These are phyloP conservation scores for Zaprionus vittiger DNA, from an alignment of 1,140 invertebrate genomes.

Conservation along the genomic window DNA sequence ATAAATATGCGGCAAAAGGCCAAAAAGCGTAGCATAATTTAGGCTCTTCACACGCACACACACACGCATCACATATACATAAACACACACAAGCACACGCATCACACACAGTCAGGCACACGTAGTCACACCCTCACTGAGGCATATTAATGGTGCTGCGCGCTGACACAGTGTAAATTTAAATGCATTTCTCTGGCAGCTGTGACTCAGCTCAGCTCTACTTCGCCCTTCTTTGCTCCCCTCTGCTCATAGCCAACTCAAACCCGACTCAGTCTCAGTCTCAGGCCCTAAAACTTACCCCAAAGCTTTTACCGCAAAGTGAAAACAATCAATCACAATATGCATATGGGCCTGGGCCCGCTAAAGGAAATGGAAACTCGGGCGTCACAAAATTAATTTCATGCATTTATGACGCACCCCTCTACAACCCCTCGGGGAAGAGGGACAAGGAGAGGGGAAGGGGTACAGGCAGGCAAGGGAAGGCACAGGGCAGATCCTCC, in stretches of 20 bases:
- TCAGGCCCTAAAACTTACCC: slow-evolving; percentile 39
- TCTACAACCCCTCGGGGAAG: background rate
- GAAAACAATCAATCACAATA: slow-evolving; percentile 79
- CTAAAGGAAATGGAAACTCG: slow-evolving; percentile 31
- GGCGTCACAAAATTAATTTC: slow-evolving; percentile 64
- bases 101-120: background rate
- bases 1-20: slow-evolving; percentile 58
- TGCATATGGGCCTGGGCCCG: slow-evolving; percentile 18
- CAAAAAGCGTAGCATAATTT: slow-evolving; percentile 50
- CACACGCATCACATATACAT: slow-evolving; percentile 7
- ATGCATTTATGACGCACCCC: slow-evolving; percentile 71
- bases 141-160: slow-evolving; percentile 73
- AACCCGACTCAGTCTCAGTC: slow-evolving; percentile 20
- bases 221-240: background rate
- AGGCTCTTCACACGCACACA: slow-evolving; percentile 23
- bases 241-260: background rate
- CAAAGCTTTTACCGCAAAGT: slow-evolving; percentile 74
- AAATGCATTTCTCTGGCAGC: slow-evolving; percentile 76
- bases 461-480: no score
- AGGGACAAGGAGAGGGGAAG: background rate
- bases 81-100: background rate
- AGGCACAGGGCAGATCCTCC: no score
- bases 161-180: slow-evolving; percentile 79
- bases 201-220: slow-evolving; percentile 32
- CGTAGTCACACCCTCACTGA: background rate